These are phyloP conservation scores for Schizotus pectinicornis DNA, from an alignment of 2,888 invertebrate species.

Conservation along the genomic window DNA sequence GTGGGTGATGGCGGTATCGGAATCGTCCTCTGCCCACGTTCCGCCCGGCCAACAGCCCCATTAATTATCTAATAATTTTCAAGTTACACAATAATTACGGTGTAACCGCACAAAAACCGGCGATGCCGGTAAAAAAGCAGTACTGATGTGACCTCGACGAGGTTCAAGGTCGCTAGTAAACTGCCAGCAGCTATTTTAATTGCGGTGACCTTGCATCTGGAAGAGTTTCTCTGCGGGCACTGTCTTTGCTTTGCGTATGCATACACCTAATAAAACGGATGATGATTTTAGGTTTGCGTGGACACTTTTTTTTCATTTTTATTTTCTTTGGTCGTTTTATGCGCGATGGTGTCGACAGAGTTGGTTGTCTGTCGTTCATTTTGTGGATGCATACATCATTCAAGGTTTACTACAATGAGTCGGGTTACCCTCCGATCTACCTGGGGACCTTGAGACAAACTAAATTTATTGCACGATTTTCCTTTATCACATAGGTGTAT, in stretches of 20 bases:
- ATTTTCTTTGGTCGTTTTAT: slow-evolving; percentile 15
- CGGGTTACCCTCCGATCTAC: slow-evolving; percentile 39
- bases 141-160: slow-evolving; percentile 32
- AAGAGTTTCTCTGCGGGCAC: slow-evolving; percentile 27
- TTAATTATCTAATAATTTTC: neutral
- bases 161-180: slow-evolving; percentile 42
- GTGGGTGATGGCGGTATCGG: too few relatives aligned
- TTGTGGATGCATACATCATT: slow-evolving; percentile 36
- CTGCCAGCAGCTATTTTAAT: slow-evolving; percentile 42
- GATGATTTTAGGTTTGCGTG: neutral
- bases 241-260: slow-evolving; percentile 13
- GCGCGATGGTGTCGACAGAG: slow-evolving; percentile 16
- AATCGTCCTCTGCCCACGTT: too few relatives aligned
- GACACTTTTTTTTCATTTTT: slow-evolving; percentile 13
- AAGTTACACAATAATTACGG: slow-evolving; percentile 6
- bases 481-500: slow-evolving; percentile 22
- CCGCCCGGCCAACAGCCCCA: too few relatives aligned
- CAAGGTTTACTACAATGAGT: slow-evolving; percentile 46
- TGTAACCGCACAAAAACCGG: slow-evolving; percentile 2
- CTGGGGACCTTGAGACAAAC: slow-evolving; percentile 47
- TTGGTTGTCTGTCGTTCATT: slow-evolving; percentile 16
- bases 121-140: slow-evolving; percentile 6
- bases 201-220: slow-evolving; percentile 43
- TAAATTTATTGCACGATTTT: slow-evolving; percentile 34
- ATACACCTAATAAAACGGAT: neutral